These are phyloP conservation scores for Hucho hucho DNA, from an alignment of 2,113 vertebrate species.

Conservation along the genomic window DNA sequence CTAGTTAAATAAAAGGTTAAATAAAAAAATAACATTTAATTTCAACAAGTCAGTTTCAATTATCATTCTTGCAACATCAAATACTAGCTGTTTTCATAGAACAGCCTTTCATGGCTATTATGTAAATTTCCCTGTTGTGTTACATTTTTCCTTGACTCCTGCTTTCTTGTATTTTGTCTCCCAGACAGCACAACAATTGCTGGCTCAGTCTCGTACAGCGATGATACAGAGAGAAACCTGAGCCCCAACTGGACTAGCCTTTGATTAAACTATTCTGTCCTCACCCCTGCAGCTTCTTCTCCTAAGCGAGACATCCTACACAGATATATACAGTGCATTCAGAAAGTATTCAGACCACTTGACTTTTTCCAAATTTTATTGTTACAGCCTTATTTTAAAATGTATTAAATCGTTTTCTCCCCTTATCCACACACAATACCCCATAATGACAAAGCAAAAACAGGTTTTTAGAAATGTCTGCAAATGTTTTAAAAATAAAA, in stretches of 20 bases:
- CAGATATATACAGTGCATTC: not conserved
- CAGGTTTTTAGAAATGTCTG: no score
- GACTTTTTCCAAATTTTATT: no score
- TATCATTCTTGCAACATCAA: not conserved
- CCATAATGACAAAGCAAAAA: no score
- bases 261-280: conserved; percentile 10
- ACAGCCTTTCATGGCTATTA: not conserved
- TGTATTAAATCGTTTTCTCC: no score
- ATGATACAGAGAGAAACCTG: not conserved
- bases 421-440: no score
- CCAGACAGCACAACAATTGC: conserved; percentile 16
- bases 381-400: no score
- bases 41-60: not conserved
- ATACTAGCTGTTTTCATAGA: not conserved
- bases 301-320: not conserved
- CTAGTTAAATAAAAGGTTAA: no score
- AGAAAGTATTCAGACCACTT: no score
- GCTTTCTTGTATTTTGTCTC: not conserved
- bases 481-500: no score
- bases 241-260: conserved; percentile 8
- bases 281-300: not conserved
- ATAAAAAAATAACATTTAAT: not conserved
- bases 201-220: not conserved
- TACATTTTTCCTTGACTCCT: not conserved
- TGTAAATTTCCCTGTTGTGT: not conserved